Base-by-base conservation (phyloP, 2,888 invertebrate species). In the Micoletzkya japonica region DNA sequence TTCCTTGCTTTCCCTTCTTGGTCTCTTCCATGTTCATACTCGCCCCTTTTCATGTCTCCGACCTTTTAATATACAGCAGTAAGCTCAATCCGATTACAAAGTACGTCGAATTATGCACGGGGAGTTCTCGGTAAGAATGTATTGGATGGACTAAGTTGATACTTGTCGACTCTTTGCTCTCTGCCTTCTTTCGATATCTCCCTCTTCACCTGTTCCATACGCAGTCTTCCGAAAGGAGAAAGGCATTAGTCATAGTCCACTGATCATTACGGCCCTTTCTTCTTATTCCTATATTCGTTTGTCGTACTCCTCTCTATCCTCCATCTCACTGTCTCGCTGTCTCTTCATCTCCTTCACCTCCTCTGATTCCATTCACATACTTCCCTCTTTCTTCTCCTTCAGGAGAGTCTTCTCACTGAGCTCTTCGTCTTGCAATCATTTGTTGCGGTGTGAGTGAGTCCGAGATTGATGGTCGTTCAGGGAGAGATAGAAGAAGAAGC, bases 291-390 rank as follows among this genome's bases (percentile, higher is more conserved):
- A 17, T 10, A 17, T 20, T 56, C 26, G 17, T 56, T 56, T 56
- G 10, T 56, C 20, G 44, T 44, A 44, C 20, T 44, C 44, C 44
- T 20, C 44, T 44, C n/a, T 56, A 10, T 26, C n/a, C 56, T 24
- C 26, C 56, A 24, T 56, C 56, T 56, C 56, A 24, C 56, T 56
- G 14, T 56, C 56, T 24, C n/a, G 7, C 56, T 56, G 14, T 24
- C 56, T 56, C 56, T 56, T 56, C 56, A 10, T 56, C 26, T 56
- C 10, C 56, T 24, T 24, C 24, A 10, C 56, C 10, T 56, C 10
- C 56, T 24, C 56, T 26, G 10, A 26, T 20, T 56, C 56, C n/a
- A 10, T 24, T 56, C 56, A 20, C 26, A 10, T 56, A 20, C 56
- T 56, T 24, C 26, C 26, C 24, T 56, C 56, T 26, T 24, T 24